These are phyloP conservation scores for Ptychobarbus kaznakovi DNA, from an alignment of 2,797 vertebrate genomes.

Conservation along the genomic window DNA sequence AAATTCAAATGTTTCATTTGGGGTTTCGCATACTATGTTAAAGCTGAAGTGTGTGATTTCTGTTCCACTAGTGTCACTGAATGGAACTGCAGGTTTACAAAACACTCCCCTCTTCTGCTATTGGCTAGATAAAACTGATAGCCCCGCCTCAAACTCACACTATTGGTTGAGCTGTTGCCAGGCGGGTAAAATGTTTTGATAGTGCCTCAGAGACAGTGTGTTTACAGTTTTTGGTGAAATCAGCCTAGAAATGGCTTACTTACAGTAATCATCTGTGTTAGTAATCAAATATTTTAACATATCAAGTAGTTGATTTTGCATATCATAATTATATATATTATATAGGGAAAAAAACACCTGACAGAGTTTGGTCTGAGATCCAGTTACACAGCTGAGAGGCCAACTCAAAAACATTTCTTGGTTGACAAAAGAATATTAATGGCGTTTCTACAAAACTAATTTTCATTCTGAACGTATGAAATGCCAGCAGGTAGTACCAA, in stretches of 20 bases:
- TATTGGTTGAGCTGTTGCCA: not conserved
- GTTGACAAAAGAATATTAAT: not conserved
- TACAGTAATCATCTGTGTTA: not conserved
- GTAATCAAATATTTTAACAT: not conserved
- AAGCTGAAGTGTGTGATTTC: slow-evolving; percentile 14
- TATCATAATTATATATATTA: not conserved
- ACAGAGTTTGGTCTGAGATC: not conserved
- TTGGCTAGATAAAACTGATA: not conserved
- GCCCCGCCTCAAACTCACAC: not conserved
- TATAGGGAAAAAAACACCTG: not conserved
- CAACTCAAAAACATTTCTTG: not conserved
- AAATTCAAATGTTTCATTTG: not conserved
- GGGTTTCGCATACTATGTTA: not conserved
- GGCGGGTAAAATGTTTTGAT: not conserved
- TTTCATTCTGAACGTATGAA: not conserved
- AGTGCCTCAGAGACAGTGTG: not conserved
- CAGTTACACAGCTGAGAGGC: not conserved
- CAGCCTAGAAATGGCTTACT: not conserved
- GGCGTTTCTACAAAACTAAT: not conserved
- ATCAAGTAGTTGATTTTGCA: not conserved
- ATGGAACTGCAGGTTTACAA: not conserved
- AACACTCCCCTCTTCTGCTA: not conserved
- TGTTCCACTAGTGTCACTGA: not conserved
- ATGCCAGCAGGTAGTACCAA: slow-evolving; percentile 19
- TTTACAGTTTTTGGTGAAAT: not conserved